A percentile compares a stretch with the other conserved stretches of the same genome.
Conservation (phyloP, 2,797 vertebrate species). For the Bufotes viridis region DNA sequence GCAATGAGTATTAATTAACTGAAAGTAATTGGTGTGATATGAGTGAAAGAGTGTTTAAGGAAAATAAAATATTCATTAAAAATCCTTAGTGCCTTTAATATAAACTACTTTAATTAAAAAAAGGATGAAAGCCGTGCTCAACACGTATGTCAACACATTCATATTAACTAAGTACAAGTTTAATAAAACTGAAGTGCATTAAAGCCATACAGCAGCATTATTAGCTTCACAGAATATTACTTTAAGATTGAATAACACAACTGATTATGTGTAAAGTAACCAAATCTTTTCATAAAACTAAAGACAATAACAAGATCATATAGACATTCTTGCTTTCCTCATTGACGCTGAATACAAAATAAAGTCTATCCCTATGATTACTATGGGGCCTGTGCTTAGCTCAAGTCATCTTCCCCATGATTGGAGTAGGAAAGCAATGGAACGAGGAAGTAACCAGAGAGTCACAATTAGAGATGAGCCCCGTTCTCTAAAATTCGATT, state of each 20-base stretch:
- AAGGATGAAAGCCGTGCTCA: background rate
- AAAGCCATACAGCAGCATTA: background rate
- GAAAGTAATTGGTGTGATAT: background rate
- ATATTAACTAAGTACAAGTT: slow-evolving; percentile 11
- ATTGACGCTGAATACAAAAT: background rate
- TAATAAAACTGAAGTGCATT: slow-evolving; percentile 11
- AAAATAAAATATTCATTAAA: slow-evolving; percentile 23
- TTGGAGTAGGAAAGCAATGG: background rate
- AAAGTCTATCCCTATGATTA: background rate
- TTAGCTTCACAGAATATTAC: background rate
- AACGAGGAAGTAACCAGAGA: no score
- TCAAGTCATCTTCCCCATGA: background rate
- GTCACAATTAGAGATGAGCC: no score
- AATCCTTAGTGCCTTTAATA: slow-evolving; percentile 1
- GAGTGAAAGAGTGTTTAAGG: background rate
- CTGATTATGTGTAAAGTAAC: background rate
- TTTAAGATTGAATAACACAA: background rate
- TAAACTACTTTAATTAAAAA: slow-evolving; percentile 35
- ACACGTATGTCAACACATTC: slow-evolving; percentile 20
- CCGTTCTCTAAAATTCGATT: no score
- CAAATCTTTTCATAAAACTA: background rate
- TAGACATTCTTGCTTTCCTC: background rate
- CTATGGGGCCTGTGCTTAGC: background rate
- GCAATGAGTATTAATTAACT: slow-evolving; percentile 18
- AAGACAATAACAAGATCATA: background rate